Evolutionary conservation across 2,113 vertebrate genomes (phyloP), one percentile per base, ranked within the genome.

Genomic region (Ciconia maguari): DNA sequence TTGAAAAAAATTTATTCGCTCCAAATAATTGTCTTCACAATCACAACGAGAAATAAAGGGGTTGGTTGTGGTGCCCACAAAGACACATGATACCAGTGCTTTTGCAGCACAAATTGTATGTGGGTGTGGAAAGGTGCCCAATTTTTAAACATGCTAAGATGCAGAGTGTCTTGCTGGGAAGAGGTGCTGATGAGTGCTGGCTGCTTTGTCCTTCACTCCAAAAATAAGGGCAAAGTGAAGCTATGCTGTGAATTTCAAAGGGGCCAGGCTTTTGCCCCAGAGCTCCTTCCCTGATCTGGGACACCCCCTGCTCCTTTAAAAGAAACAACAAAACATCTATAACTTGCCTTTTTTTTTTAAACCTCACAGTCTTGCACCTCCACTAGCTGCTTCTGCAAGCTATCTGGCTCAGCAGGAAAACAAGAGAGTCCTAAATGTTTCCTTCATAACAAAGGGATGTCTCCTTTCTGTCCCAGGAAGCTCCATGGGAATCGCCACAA

Each of bases 71-170:
- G 75, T 82, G 52, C 49, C 54, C 87, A 85, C 46, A 78, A 78
- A 89, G 29, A 71, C 34, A 49, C n/a, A 17, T 14, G 32, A 76
- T 58, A 94, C n/a, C 1, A 11, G 66, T 76, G 81, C 66, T 95
- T 93, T 38, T 87, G 83, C 91, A 91, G 77, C 75, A 94, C 94
- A 95, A 94, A 85, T 48, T 95, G 29, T 54, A 69, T 30, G 84
- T 94, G 74, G 81, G 65, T 72, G 93, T 95, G 70, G 83, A 62
- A 89, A 82, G 46, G 74, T 58, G 44, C 48, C 83, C 82, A 49
- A 61, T 96, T 94, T 89, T 81, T 12, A 65, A 78, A 84, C 69
- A 49, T 13, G 41, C 80, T 68, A 94, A 79, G 77, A 76, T 18
- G 38, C 49, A 38, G 20, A 42, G 17, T 44, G 57, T 30, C 42